Evolutionary conservation across 2,888 invertebrate species (phyloP).

Genomic region (Bellardia bayeri): DNA sequence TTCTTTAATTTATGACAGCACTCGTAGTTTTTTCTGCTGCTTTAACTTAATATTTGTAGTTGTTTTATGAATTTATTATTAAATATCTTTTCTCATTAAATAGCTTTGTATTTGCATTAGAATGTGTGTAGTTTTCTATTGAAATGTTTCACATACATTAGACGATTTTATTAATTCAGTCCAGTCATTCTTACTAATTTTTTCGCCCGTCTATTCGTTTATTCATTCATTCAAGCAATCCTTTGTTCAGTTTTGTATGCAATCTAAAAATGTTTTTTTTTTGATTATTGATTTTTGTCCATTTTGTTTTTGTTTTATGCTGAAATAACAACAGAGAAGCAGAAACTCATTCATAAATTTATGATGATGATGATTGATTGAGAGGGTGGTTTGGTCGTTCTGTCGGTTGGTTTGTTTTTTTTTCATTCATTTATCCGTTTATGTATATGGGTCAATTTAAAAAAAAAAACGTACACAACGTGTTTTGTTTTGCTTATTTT

Average conservation of each 20-base stretch:
- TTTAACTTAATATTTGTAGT: constrained; percentile 12
- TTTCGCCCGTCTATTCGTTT: neutral
- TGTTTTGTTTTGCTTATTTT: no score
- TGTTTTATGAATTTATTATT: constrained; percentile 3
- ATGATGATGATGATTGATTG: constrained; percentile 38
- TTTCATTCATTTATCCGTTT: neutral
- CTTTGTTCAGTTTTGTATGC: neutral
- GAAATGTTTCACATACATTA: constrained; percentile 8
- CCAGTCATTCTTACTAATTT: constrained; percentile 8
- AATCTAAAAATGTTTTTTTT: constrained; percentile 18
- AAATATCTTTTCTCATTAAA: neutral
- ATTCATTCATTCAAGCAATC: neutral
- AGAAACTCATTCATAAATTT: constrained; percentile 32
- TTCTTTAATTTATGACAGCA: constrained; percentile 1
- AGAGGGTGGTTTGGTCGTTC: neutral
- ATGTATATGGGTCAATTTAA: no score
- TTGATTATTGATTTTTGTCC: constrained; percentile 44
- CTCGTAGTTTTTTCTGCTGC: neutral
- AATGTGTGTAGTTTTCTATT: constrained; percentile 3
- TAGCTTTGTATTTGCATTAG: neutral
- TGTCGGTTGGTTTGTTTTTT: neutral
- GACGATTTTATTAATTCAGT: constrained; percentile 25
- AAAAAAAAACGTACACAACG: no score
- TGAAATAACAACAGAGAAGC: neutral
- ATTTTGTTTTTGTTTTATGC: constrained; percentile 1